Base-by-base conservation (phyloP, 2,888 invertebrate genomes). In the Tryphoninae sp. region DNA sequence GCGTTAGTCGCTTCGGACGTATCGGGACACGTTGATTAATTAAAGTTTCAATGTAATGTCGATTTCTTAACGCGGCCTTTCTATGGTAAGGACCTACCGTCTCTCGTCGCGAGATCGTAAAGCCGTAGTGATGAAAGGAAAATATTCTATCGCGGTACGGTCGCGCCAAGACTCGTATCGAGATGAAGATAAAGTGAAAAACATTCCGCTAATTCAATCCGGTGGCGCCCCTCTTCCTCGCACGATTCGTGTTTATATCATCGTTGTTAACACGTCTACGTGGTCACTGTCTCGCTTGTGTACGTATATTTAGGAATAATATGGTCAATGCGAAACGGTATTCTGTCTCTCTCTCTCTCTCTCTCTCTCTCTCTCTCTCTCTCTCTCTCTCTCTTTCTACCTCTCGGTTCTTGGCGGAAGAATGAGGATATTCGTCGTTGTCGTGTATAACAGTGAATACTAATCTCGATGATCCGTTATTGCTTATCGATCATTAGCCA, bases 21-120 rank as follows among this genome's bases (percentile, higher is more conserved):
- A 55, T 55, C 55, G 8, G 55, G 8, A 16, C 59, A 71, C 49
- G 3, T 87, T 88, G 89, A 89, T 88, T 89, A 88, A 90, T 89
- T 88, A 89, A 86, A 79, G 78, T 81, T 86, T 87, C 88, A 89
- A 90, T 89, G 89, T 87, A 90, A 89, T 85, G 86, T 87, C 84
- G 53, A 33, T 33, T 45, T 49, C 33, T 33, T 40, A 74, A 76
- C 78, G 55, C 80, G 76, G 53, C 84, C 80, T 74, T 79, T 80
- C 79, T 82, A 80, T 78, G 77, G 7, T 4, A 33, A 9, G 22
- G 23, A 40, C 33, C 3, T 49, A 40, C 33, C 3, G 16, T 69
- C 26, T 45, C 65, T 45, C 33, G 33, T 22, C 16, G 49, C 45
- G 68, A 59, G 59, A 6, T 55, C 23, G 61, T 61, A 72, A 42